These are phyloP conservation scores for Lates japonicus DNA, from an alignment of 2,797 vertebrate species.

Conservation along the genomic window DNA sequence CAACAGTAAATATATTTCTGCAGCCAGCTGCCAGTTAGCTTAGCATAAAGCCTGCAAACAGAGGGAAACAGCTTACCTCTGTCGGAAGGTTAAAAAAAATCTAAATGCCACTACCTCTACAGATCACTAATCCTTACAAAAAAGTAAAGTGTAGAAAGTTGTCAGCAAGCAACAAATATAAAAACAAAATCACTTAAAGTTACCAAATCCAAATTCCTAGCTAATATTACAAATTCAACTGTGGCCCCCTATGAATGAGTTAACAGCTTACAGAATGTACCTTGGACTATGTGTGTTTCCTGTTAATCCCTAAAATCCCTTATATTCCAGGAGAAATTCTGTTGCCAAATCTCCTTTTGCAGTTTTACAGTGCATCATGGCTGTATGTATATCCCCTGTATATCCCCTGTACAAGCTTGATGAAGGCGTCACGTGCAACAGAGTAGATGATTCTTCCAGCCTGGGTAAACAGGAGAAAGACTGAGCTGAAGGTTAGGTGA, in stretches of 20 bases:
- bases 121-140: background rate
- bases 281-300: constrained; percentile 70
- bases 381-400: constrained; percentile 8
- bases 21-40: background rate
- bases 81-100: background rate
- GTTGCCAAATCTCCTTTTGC: constrained; percentile 70
- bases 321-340: constrained; percentile 69
- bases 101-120: too few relatives aligned
- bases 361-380: constrained; percentile 35
- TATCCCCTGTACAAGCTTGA: constrained; percentile 15
- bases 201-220: background rate
- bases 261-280: constrained; percentile 63
- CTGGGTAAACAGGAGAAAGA: constrained; percentile 31
- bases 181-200: background rate
- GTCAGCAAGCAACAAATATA: background rate
- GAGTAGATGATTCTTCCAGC: background rate
- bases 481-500: constrained; percentile 30
- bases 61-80: background rate
- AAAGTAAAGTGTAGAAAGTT: background rate
- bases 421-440: constrained; percentile 11
- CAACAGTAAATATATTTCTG: background rate
- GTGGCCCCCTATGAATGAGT: constrained; percentile 48
- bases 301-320: constrained; percentile 73
- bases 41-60: background rate
- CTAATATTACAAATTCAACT: constrained; percentile 20